Evolutionary conservation across 2,797 vertebrate genomes (phyloP).

Genomic region (Cossypha polioptera): DNA sequence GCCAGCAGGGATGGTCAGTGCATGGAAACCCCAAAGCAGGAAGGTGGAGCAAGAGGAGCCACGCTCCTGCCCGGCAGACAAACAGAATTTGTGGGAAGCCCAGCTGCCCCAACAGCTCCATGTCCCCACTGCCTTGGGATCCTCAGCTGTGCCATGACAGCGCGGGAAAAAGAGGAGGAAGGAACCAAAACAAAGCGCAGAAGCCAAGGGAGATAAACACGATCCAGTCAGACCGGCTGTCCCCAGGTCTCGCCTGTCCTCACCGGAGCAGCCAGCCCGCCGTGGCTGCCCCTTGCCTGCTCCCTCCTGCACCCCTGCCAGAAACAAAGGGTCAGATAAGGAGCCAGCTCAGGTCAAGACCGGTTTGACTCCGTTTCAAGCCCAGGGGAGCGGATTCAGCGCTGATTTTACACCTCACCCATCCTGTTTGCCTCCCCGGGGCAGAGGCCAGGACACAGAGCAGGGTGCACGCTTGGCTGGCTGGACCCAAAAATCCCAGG

Average conservation of each 20-base stretch:
- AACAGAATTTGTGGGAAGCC: not conserved
- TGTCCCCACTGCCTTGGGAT: not conserved
- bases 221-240: constrained; percentile 35
- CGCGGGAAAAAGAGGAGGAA: not conserved
- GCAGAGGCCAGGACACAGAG: not conserved
- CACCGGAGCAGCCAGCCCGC: accelerated
- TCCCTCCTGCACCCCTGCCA: not conserved
- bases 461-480: not conserved
- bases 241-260: not conserved
- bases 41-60: accelerated
- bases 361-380: constrained; percentile 11
- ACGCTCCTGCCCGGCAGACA: not conserved
- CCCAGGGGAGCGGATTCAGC: not conserved
- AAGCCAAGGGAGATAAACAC: constrained; percentile 49
- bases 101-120: not conserved
- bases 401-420: constrained; percentile 33
- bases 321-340: constrained; percentile 41
- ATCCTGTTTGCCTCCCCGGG: constrained; percentile 23
- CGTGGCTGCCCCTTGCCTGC: not conserved
- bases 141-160: not conserved
- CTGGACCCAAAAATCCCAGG: not conserved
- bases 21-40: not conserved
- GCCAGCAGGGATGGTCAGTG: accelerated
- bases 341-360: constrained; percentile 41
- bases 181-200: constrained; percentile 22